Conservation (phyloP, 2,113 vertebrate genomes). For the Gymnorhina tibicen region DNA sequence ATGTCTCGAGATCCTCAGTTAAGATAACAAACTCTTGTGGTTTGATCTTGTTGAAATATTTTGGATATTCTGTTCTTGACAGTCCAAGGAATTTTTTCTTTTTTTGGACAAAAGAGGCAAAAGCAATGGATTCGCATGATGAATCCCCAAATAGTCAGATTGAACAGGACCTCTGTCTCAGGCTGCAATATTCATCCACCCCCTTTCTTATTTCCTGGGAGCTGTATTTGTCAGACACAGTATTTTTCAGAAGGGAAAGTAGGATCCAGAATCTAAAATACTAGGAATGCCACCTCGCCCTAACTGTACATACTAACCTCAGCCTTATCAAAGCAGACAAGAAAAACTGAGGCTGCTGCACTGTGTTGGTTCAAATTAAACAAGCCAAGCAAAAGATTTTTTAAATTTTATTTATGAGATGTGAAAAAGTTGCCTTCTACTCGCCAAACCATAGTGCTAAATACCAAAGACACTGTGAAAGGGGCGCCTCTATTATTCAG, state of each 20-base stretch:
- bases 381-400: background rate
- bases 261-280: background rate
- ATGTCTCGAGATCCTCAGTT: background rate
- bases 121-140: background rate
- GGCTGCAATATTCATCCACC: background rate
- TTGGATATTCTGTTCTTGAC: background rate
- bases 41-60: conserved; percentile 23
- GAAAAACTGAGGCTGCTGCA: background rate
- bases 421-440: conserved; percentile 37
- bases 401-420: conserved; percentile 37
- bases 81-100: conserved; percentile 9
- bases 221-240: conserved; percentile 21
- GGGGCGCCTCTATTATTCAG: background rate
- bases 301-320: background rate
- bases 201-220: conserved; percentile 20
- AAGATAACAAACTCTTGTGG: background rate
- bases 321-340: background rate
- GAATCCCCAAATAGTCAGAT: background rate
- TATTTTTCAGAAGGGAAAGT: background rate
- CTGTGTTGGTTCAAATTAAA: background rate
- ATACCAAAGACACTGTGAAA: conserved; percentile 45
- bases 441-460: conserved; percentile 46
- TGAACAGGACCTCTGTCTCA: conserved; percentile 44
- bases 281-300: background rate
- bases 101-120: background rate